Conservation (phyloP, 2,797 vertebrate genomes). For the Aselliscus stoliczkanus region DNA sequence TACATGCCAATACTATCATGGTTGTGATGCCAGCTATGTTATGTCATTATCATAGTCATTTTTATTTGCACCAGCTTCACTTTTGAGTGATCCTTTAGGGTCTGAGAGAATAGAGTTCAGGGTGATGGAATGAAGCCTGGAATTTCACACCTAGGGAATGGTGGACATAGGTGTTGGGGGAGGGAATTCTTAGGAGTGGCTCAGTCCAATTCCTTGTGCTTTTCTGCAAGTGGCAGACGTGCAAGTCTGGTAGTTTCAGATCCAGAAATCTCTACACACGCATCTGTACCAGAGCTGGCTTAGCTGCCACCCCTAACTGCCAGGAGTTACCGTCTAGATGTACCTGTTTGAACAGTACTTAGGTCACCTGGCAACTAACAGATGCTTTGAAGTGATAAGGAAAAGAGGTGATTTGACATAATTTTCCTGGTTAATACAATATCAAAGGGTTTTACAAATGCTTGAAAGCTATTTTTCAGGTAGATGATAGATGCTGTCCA, state of each 20-base stretch:
- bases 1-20: background rate
- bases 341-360: background rate
- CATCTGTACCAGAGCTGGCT: background rate
- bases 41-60: background rate
- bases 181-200: background rate
- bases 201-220: background rate
- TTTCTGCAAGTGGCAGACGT: background rate
- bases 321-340: background rate
- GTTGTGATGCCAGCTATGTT: background rate
- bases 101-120: background rate
- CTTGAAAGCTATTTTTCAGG: background rate
- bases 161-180: background rate
- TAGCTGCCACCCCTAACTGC: background rate
- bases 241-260: background rate
- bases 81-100: background rate
- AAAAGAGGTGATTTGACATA: background rate
- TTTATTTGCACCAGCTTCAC: background rate
- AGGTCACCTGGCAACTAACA: conserved; percentile 12
- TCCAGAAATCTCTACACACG: background rate
- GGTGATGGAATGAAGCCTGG: background rate
- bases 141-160: background rate
- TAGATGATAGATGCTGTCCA: background rate
- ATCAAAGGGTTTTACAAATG: conserved; percentile 38
- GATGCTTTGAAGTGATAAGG: background rate
- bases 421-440: conserved; percentile 12